Conservation (phyloP, 2,113 vertebrate genomes). For the Dicaeum eximium region DNA sequence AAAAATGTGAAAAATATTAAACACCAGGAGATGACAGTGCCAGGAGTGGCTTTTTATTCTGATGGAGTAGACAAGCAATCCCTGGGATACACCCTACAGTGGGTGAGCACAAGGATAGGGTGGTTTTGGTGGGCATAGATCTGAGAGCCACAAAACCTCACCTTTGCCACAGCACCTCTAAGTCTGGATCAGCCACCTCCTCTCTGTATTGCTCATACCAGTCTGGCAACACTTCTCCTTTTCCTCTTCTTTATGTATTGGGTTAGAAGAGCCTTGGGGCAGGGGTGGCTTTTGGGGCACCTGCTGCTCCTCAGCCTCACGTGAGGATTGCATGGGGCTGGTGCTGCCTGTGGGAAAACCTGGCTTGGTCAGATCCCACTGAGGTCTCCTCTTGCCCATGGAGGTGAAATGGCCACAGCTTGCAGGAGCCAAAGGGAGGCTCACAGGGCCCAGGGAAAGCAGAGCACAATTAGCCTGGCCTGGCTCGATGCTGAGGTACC, state of each 20-base stretch:
- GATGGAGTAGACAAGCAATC: not conserved
- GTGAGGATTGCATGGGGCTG: not conserved
- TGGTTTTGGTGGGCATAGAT: not conserved
- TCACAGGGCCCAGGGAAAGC: not conserved
- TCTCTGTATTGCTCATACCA: not conserved
- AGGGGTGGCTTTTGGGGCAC: not conserved
- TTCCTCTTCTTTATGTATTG: not conserved
- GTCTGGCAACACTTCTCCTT: not conserved
- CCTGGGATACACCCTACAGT: not conserved
- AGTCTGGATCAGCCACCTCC: not conserved
- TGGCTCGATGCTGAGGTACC: not conserved
- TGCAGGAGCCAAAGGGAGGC: not conserved
- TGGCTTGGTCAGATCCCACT: not conserved
- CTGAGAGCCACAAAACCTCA: not conserved
- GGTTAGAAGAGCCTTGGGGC: not conserved
- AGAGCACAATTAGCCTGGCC: not conserved
- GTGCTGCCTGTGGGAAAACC: not conserved
- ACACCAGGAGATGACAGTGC: not conserved
- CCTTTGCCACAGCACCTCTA: not conserved
- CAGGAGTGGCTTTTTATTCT: not conserved
- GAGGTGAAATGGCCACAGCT: not conserved
- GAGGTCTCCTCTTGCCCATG: not conserved
- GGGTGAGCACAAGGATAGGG: not conserved
- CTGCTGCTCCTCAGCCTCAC: accelerated
- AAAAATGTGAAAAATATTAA: not conserved